Percentiles rank a stretch among this genome's conserved stretches.
Evolutionary conservation across 2,888 invertebrate genomes (phyloP).

Genomic region (Polyploca ridens): DNA sequence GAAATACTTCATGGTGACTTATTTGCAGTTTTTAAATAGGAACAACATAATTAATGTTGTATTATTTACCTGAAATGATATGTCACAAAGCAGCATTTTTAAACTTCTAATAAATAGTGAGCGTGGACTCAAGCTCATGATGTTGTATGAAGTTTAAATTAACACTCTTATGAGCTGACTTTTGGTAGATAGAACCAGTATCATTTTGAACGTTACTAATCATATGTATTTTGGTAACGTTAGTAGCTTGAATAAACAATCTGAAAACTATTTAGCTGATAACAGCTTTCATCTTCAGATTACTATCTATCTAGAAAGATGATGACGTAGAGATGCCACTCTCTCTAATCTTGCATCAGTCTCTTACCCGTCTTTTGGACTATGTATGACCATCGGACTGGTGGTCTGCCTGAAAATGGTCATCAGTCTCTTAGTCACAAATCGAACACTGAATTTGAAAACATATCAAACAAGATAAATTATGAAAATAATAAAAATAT

Average conservation of each 20-base stretch:
- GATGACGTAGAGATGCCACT: too few relatives aligned
- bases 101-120: constrained; percentile 7
- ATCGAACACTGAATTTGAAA: background rate
- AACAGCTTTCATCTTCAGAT: background rate
- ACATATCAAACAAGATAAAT: too few relatives aligned
- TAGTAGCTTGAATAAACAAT: too few relatives aligned
- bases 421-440: too few relatives aligned
- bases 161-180: constrained; percentile 31
- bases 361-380: background rate
- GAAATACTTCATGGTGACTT: too few relatives aligned
- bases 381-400: background rate
- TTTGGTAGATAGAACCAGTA: constrained; percentile 40
- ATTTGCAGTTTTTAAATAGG: too few relatives aligned
- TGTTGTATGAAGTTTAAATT: constrained; percentile 30
- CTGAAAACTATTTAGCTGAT: too few relatives aligned
- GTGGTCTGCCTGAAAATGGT: background rate
- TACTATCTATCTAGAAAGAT: background rate
- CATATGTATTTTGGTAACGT: background rate
- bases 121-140: constrained; percentile 12
- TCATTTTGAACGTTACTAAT: background rate
- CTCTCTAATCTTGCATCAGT: background rate
- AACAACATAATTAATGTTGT: too few relatives aligned
- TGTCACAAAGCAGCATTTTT: constrained; percentile 11
- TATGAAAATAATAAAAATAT: background rate
- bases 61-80: background rate